phyloP scores from a whole-genome alignment of 2,888 invertebrate genomes.

The Camptogramma bilineatum region DNA sequence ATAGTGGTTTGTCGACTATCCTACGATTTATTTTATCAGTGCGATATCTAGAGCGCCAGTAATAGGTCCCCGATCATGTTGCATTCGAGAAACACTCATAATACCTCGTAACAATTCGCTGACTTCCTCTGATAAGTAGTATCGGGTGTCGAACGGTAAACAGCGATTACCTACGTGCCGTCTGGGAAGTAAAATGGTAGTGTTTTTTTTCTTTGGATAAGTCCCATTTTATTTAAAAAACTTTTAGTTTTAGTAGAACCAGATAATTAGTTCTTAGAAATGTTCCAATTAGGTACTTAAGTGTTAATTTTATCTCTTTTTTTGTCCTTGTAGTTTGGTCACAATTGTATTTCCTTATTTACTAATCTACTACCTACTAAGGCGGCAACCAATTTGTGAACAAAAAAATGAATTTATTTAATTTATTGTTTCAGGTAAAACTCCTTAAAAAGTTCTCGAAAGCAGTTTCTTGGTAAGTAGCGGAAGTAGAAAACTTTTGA shows the following conservation, averaged over 20 bases:
- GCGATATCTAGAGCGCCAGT: not conserved
- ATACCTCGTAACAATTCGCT: constrained; percentile 33
- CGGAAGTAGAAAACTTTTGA: constrained; percentile 32
- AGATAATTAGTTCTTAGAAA: too few relatives aligned
- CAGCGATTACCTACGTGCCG: constrained; percentile 2
- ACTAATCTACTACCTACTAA: not conserved
- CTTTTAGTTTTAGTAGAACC: not conserved
- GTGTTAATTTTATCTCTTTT: too few relatives aligned
- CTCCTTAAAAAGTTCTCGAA: constrained; percentile 1
- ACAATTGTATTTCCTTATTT: too few relatives aligned
- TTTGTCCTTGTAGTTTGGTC: not conserved
- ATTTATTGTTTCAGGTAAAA: constrained; percentile 39
- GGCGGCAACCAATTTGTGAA: not conserved
- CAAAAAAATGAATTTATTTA: not conserved
- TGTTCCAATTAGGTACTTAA: too few relatives aligned
- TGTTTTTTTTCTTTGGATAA: not conserved
- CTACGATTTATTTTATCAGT: not conserved
- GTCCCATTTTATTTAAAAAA: not conserved
- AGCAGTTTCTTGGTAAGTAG: constrained; percentile 26
- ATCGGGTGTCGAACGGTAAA: constrained; percentile 27
- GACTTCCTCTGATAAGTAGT: constrained; percentile 30
- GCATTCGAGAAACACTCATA: constrained; percentile 36
- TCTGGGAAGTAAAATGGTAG: not conserved
- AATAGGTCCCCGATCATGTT: constrained; percentile 29
- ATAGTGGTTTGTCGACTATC: too few relatives aligned